Percentiles rank a stretch among this genome's conserved stretches.
Evolutionary conservation across 2,888 invertebrate genomes (phyloP).

Genomic region (Cyrtodaria siliqua): DNA sequence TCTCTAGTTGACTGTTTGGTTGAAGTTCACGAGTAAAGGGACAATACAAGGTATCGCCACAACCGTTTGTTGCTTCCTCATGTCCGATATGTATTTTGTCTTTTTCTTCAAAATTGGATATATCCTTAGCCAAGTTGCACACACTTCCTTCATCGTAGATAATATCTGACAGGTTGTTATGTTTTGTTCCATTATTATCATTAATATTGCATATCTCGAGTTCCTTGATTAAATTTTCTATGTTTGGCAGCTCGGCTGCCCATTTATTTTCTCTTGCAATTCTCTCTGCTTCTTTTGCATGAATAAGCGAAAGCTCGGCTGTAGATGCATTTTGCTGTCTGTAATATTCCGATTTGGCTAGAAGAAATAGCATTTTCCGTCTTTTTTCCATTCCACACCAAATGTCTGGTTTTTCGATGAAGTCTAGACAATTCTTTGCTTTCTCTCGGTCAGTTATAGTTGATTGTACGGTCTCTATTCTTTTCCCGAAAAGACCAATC

Average conservation of each 20-base stretch:
- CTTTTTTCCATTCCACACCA: conserved; percentile 47
- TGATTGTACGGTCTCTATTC: conserved; percentile 27
- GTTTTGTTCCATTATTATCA: not conserved
- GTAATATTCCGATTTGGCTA: conserved; percentile 38
- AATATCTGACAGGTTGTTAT: not conserved
- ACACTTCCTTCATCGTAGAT: not conserved
- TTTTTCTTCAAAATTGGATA: not conserved
- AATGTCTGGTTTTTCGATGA: conserved; percentile 37
- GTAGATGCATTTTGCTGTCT: conserved; percentile 16
- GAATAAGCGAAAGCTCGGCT: conserved; percentile 19
- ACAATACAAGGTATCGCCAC: no score
- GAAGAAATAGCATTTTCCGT: conserved; percentile 49
- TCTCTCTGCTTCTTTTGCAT: conserved; percentile 35
- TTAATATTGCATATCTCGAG: not conserved
- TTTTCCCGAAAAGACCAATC: conserved; percentile 51
- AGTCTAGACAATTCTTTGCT: conserved; percentile 43
- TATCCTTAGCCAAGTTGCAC: not conserved
- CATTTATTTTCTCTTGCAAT: conserved; percentile 28
- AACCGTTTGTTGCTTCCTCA: no score
- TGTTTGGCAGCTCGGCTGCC: conserved; percentile 35
- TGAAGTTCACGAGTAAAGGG: no score
- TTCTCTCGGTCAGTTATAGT: conserved; percentile 27
- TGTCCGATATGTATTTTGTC: no score
- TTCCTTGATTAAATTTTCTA: conserved; percentile 12
- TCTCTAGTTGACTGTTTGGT: no score